Percentiles rank a stretch among this genome's conserved stretches.
Evolutionary conservation across 1,140 invertebrate species (phyloP).

Genomic region (Cotesia chilonis): DNA sequence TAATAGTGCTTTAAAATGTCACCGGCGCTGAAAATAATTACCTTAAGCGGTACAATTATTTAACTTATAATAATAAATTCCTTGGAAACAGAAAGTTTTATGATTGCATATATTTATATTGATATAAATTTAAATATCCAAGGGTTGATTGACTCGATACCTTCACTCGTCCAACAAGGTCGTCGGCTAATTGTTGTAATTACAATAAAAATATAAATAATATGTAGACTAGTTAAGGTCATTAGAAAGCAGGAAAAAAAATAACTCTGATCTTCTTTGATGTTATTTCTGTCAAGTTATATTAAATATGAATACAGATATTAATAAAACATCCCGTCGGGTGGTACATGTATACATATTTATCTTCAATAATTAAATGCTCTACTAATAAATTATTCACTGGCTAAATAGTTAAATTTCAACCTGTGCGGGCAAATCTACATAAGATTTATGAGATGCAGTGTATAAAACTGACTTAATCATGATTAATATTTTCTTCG

Average conservation of each 20-base stretch:
- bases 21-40: constrained; percentile 22
- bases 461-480: constrained; percentile 6
- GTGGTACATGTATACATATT: not conserved
- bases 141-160: constrained; percentile 21
- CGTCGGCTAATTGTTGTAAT: not conserved
- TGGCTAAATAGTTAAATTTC: constrained; percentile 17
- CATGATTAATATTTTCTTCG: constrained; percentile 18
- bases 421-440: constrained; percentile 18
- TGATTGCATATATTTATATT: not conserved
- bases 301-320: no score
- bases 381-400: constrained; percentile 28
- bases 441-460: constrained; percentile 28
- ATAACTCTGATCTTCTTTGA: no score
- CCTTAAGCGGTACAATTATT: constrained; percentile 10
- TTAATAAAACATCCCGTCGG: not conserved
- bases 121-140: not conserved
- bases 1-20: constrained; percentile 25
- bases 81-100: constrained; percentile 28
- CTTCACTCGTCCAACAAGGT: constrained; percentile 22
- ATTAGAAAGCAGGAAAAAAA: no score
- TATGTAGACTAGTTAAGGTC: no score
- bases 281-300: no score
- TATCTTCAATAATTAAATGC: constrained; percentile 8
- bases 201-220: not conserved
- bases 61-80: constrained; percentile 12